These are phyloP conservation scores for Melanocharis versteri DNA, from an alignment of 2,113 vertebrate species.

Conservation along the genomic window DNA sequence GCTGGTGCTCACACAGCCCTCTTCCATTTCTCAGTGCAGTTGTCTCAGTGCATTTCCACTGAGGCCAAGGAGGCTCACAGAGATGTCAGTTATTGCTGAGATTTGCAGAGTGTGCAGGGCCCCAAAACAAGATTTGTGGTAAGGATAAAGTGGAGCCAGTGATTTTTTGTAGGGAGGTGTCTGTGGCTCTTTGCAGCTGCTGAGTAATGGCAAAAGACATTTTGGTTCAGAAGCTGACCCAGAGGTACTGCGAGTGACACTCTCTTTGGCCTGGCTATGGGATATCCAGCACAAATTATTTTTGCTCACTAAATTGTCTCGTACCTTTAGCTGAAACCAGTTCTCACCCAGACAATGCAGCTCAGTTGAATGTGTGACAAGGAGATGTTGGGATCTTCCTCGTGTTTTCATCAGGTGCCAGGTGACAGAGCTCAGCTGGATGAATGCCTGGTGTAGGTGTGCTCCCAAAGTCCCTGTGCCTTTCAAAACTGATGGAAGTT, in stretches of 20 bases:
- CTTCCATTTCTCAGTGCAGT: background rate
- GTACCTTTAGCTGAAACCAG: background rate
- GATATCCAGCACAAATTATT: background rate
- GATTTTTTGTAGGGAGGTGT: background rate
- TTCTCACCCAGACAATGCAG: background rate
- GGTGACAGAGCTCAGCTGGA: background rate
- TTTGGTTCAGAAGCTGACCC: background rate
- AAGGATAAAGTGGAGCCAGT: background rate
- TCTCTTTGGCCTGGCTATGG: background rate
- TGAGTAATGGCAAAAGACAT: background rate
- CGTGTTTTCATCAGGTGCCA: background rate
- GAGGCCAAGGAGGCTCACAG: background rate
- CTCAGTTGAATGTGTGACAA: accelerated
- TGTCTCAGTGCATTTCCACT: background rate
- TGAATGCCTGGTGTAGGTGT: background rate
- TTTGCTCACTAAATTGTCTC: background rate
- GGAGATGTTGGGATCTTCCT: background rate
- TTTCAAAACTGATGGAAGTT: background rate
- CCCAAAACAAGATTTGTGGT: background rate
- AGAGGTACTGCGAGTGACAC: background rate
- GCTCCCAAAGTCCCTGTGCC: background rate
- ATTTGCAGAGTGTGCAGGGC: background rate
- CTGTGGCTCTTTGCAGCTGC: background rate
- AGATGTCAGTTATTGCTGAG: background rate
- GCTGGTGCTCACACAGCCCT: background rate